phyloP scores from a whole-genome alignment of 2,888 invertebrate species.

The Papilio demoleus region DNA sequence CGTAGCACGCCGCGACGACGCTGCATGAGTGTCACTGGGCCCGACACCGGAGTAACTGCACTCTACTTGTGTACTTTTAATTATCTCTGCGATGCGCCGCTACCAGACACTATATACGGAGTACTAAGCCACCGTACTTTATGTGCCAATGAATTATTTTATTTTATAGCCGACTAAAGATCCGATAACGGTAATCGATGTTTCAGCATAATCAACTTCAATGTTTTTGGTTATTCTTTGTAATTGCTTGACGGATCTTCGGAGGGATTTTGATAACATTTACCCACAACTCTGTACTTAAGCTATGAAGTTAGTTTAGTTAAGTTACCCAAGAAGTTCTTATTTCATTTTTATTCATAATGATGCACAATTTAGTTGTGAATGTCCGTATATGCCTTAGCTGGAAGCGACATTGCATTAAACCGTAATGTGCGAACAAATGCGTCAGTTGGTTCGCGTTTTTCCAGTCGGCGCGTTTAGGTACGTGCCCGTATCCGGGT shows the following conservation, averaged over 20 bases:
- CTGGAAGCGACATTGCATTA: slow-evolving; percentile 27
- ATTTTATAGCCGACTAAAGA: slow-evolving; percentile 22
- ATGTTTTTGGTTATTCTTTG: not conserved
- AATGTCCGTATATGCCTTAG: not conserved
- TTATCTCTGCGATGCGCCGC: slow-evolving; percentile 54
- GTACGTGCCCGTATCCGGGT: slow-evolving; percentile 71
- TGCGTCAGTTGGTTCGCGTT: slow-evolving; percentile 53
- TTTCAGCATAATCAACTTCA: not conserved
- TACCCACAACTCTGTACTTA: not conserved
- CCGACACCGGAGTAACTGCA: slow-evolving; percentile 71
- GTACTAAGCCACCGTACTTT: slow-evolving; percentile 35
- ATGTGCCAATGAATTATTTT: slow-evolving; percentile 27
- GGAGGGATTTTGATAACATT: not conserved
- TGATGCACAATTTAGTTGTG: not conserved
- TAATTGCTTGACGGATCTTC: not conserved
- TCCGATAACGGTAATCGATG: slow-evolving; percentile 16
- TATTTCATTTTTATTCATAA: not conserved
- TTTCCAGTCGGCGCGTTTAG: slow-evolving; percentile 51
- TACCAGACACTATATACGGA: slow-evolving; percentile 24
- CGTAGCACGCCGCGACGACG: slow-evolving; percentile 59
- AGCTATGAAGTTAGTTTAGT: not conserved
- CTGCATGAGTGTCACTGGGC: slow-evolving; percentile 73
- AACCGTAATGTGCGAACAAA: slow-evolving; percentile 28
- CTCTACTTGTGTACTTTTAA: slow-evolving; percentile 79
- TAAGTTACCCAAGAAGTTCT: too few relatives aligned